A percentile compares a stretch with the other conserved stretches of the same genome.
Conservation (phyloP, 2,888 invertebrate genomes). For the Meteorus colon region DNA sequence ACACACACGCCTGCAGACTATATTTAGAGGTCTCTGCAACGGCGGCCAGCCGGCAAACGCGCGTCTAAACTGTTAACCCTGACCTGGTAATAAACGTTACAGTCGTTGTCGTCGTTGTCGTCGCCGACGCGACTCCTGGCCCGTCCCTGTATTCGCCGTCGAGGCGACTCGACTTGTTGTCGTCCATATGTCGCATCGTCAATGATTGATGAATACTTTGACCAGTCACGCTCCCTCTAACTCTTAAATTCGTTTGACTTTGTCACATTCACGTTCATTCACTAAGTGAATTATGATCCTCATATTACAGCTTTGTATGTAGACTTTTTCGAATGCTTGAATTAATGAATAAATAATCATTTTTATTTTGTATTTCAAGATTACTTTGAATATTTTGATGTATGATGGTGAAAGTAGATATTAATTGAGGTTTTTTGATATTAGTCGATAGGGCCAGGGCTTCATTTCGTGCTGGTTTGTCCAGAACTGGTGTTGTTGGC, state of each 20-base stretch:
- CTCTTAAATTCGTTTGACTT: not conserved
- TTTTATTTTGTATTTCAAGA: not conserved
- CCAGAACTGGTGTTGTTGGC: conserved; percentile 70
- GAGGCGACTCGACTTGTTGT: not conserved
- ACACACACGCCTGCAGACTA: conserved; percentile 52
- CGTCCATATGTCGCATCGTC: not conserved
- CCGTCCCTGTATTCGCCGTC: not conserved
- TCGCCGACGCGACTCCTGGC: conserved; percentile 5
- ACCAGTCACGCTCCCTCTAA: not conserved
- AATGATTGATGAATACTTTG: conserved; percentile 21
- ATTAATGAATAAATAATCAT: not conserved
- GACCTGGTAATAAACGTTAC: conserved; percentile 68
- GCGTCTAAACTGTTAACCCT: conserved; percentile 69
- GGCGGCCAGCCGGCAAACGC: conserved; percentile 48
- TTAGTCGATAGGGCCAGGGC: conserved; percentile 78
- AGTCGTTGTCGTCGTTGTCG: conserved; percentile 22
- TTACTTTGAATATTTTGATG: conserved; percentile 6
- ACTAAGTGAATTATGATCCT: not conserved
- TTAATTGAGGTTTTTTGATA: conserved; percentile 66
- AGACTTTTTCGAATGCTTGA: not conserved
- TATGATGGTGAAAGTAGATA: conserved; percentile 54
- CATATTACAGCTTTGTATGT: not conserved
- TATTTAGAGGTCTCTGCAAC: conserved; percentile 65
- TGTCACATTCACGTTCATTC: conserved; percentile 9
- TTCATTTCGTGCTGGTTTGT: conserved; percentile 75